Evolutionary conservation across 2,888 invertebrate genomes (phyloP).

Genomic region (Tromatobia lineatoria): DNA sequence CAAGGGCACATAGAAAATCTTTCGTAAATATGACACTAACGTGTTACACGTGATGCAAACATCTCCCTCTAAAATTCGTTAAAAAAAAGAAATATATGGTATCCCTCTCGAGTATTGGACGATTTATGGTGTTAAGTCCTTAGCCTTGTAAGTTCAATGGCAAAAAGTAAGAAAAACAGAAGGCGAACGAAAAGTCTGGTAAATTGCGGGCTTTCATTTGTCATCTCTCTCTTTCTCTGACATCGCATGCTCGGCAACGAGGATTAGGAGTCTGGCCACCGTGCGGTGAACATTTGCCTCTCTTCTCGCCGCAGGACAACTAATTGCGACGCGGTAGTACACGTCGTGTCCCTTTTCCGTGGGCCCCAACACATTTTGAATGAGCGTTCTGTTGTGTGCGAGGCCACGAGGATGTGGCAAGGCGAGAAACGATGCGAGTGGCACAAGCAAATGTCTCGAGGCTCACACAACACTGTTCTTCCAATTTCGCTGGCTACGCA

Average conservation of each 20-base stretch:
- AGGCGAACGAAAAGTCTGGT: neutral
- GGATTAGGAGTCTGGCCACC: constrained; percentile 57
- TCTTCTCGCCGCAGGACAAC: constrained; percentile 72
- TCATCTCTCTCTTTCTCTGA: neutral
- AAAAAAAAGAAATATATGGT: neutral
- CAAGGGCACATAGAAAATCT: neutral
- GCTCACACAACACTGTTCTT: constrained; percentile 19
- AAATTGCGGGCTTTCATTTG: constrained; percentile 1
- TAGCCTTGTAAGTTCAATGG: neutral
- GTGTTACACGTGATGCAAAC: neutral
- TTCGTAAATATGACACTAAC: neutral
- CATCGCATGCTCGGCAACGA: constrained; percentile 4
- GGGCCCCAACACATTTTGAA: constrained; percentile 47
- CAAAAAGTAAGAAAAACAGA: neutral
- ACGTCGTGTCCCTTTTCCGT: constrained; percentile 9
- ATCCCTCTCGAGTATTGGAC: constrained; percentile 2
- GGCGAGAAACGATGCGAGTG: constrained; percentile 44
- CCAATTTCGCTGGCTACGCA: constrained; percentile 8
- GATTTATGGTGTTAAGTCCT: constrained; percentile 10
- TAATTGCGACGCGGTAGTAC: constrained; percentile 74
- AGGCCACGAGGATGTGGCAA: constrained; percentile 36
- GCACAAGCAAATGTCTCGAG: constrained; percentile 33
- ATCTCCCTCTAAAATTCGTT: neutral
- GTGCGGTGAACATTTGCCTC: constrained; percentile 70
- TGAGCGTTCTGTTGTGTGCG: constrained; percentile 29